phyloP scores from a whole-genome alignment of 2,113 vertebrate genomes.

The Paedocypris sp. region DNA sequence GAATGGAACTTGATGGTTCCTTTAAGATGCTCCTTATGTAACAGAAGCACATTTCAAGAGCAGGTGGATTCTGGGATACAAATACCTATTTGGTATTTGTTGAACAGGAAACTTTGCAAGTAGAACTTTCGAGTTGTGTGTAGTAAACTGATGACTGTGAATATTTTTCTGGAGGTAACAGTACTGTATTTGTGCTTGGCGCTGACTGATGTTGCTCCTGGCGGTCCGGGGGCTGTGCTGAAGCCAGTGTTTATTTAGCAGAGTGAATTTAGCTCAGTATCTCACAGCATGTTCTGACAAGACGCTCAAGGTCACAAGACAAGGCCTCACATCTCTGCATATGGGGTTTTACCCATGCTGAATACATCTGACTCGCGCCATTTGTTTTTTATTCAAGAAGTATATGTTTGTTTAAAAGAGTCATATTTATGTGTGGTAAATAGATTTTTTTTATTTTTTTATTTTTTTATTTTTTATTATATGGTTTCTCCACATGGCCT shows the following conservation, averaged over 20 bases:
- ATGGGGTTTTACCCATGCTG: constrained; percentile 26
- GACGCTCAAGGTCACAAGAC: constrained; percentile 25
- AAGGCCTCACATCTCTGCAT: constrained; percentile 14
- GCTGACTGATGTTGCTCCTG: not conserved
- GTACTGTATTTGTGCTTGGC: not conserved
- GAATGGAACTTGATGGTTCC: not conserved
- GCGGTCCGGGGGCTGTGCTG: not conserved
- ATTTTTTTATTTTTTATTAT: no score
- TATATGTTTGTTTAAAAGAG: not conserved
- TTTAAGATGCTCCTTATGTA: not conserved
- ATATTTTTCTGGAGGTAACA: not conserved
- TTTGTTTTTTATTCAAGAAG: not conserved
- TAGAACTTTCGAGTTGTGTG: no score
- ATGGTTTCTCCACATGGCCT: no score
- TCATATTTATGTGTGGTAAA: no score
- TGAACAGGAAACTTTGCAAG: no score
- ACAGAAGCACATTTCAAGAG: no score
- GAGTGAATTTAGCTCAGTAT: constrained; percentile 24
- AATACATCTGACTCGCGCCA: not conserved
- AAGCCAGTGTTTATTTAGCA: constrained; percentile 21
- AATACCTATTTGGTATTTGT: no score
- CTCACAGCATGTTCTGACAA: constrained; percentile 12
- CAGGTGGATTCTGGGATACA: no score
- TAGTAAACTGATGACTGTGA: no score
- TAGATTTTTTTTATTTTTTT: no score